Evolutionary conservation across 23 tunicate genomes (phyloP).

Genomic region (Corella eumyota): DNA sequence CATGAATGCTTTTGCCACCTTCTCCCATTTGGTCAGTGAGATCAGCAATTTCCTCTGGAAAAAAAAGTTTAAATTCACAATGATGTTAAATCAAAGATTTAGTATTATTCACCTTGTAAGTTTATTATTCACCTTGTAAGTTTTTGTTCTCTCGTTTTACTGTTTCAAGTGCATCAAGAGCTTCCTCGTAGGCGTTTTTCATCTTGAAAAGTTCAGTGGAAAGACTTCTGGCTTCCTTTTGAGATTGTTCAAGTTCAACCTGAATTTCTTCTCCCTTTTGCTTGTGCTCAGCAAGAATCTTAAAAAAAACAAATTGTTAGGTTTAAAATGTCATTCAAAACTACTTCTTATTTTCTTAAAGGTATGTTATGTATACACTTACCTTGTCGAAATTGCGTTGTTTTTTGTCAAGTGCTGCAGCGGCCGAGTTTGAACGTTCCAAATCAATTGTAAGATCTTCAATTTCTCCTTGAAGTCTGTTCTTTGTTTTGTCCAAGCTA

Average conservation of each 20-base stretch:
- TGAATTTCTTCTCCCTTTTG: conserved; percentile 75
- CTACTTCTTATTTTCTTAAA: no score
- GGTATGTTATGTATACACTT: no score
- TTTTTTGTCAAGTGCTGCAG: no score
- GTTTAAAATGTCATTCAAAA: no score
- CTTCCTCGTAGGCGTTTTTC: conserved; percentile 98
- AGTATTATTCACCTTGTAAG: conserved; percentile 47
- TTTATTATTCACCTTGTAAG: no score
- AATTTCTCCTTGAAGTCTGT: no score
- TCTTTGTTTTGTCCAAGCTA: no score
- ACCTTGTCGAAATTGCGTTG: no score
- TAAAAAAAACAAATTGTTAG: background rate
- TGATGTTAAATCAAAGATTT: background rate
- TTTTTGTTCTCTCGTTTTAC: no score
- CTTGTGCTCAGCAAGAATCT: conserved; percentile 93
- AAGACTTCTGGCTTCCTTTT: conserved; percentile 91
- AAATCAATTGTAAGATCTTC: no score
- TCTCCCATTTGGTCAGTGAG: conserved; percentile 82
- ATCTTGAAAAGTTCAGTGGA: conserved; percentile 98
- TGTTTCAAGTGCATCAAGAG: no score
- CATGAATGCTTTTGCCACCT: conserved; percentile 93
- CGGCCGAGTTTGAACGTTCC: no score
- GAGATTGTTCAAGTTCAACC: conserved; percentile 93
- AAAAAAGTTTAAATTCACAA: background rate
- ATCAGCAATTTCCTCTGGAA: conserved; percentile 64